Evolutionary conservation across 2,888 invertebrate genomes (phyloP), one percentile per base, ranked within the genome.

Genomic region (Nomada fabriciana): DNA sequence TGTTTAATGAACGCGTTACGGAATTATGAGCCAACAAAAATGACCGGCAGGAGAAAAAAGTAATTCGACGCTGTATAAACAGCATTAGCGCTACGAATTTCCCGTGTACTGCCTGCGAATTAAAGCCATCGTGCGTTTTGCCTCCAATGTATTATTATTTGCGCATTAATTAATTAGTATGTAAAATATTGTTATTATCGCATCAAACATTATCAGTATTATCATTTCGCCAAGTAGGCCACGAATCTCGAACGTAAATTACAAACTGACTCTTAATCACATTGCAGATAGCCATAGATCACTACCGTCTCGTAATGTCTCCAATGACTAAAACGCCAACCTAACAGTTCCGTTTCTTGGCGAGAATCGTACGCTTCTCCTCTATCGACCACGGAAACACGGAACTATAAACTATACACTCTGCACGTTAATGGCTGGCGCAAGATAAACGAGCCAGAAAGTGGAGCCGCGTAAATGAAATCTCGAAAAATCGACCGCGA

Each of bases 271-370:
- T 20, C n/a, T 53, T 53, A 53, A 53, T 53, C 53, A 15, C 15
- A 13, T 15, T 15, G 47, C 47, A 15, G 47, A 47, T 47, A 11
- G 47, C 47, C 13, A 47, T 47, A 47, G 15, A 47, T 47, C 15
- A 47, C 25, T 43, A 29, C 57, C 7, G 23, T 47, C 20, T 55
- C 47, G 25, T 13, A 23, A 63, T 43, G 43, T 50, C 20, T 42
- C 57, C 57, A 36, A 36, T 64, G 63, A 60, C 59, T 59, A 36
- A 36, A 64, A 76, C 42, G 18, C 36, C 25, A 2, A 13, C 25
- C 50, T 23, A 55, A 61, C 69, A 25, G 43, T 64, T 70, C 64
- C 36, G 42, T 52, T 71, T 65, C 64, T 65, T 59, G 65, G 36
- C n/a, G 76, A 71, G 55, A 57, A 25, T 67, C 60, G 53, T 4